phyloP scores from a whole-genome alignment of 2,797 vertebrate species.

The Enteromius mattozi region DNA sequence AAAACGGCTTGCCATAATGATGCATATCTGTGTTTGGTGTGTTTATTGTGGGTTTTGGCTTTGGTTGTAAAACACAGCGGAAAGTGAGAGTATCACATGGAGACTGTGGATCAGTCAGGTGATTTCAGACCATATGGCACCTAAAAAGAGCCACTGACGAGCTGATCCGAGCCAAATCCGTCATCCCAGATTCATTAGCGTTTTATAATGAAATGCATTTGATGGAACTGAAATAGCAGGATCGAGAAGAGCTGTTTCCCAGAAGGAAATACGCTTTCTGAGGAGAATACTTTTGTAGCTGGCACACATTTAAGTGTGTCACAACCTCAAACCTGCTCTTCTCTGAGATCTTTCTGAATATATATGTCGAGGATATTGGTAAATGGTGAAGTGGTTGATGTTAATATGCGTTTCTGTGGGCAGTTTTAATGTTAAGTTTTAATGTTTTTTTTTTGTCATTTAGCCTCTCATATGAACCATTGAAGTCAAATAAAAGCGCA shows the following conservation, averaged over 20 bases:
- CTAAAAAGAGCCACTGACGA: slow-evolving; percentile 20
- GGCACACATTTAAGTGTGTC: slow-evolving; percentile 47
- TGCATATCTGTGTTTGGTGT: slow-evolving; percentile 53
- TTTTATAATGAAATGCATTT: not conserved
- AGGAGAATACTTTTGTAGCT: slow-evolving; percentile 10
- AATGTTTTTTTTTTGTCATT: slow-evolving; percentile 59
- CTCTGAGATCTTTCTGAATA: not conserved
- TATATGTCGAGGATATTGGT: not conserved
- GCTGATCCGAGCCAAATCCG: slow-evolving; percentile 12
- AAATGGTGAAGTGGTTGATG: not conserved
- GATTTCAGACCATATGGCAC: slow-evolving; percentile 43
- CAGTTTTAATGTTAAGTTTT: no score
- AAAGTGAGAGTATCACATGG: not conserved
- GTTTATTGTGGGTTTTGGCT: not conserved
- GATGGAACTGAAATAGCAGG: slow-evolving; percentile 14
- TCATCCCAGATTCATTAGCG: slow-evolving; percentile 43
- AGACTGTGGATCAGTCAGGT: slow-evolving; percentile 31
- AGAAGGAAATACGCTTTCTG: slow-evolving; percentile 7
- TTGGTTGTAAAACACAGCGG: not conserved
- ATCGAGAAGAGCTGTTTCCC: slow-evolving; percentile 6
- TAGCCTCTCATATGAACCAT: slow-evolving; percentile 59
- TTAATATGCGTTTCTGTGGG: not conserved
- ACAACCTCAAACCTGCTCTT: slow-evolving; percentile 21
- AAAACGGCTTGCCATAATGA: not conserved
- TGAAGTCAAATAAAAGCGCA: slow-evolving; percentile 45